Evolutionary conservation across 2,888 invertebrate genomes (phyloP).

Genomic region (Pandemis heparana): DNA sequence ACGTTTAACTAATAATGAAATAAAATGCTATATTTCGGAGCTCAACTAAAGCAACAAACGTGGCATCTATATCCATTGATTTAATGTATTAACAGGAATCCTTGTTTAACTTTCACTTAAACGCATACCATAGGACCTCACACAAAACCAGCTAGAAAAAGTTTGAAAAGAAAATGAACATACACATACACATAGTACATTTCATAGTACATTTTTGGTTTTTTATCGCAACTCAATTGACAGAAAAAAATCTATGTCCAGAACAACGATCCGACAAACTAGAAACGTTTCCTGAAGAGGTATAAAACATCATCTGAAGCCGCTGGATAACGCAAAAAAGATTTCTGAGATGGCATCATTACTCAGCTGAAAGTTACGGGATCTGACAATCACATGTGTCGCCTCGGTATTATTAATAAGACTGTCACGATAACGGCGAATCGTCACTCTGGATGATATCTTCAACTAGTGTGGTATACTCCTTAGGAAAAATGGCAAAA

Average conservation of each 20-base stretch:
- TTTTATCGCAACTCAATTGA: too few species aligned
- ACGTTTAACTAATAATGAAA: too few species aligned
- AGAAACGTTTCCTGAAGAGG: background rate
- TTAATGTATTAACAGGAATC: too few species aligned
- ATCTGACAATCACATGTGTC: slow-evolving; percentile 44
- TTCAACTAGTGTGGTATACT: background rate
- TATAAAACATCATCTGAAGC: slow-evolving; percentile 2
- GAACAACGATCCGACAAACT: background rate
- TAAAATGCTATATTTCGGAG: too few species aligned
- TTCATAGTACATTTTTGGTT: too few species aligned
- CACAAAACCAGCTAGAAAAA: background rate
- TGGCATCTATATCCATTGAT: too few species aligned
- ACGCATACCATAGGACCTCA: too few species aligned
- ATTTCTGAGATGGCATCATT: slow-evolving; percentile 55
- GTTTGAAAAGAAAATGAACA: background rate
- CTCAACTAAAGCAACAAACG: too few species aligned
- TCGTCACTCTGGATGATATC: slow-evolving; percentile 9
- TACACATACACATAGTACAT: too few species aligned
- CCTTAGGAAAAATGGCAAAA: background rate
- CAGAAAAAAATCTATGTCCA: background rate
- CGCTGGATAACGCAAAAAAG: slow-evolving; percentile 48
- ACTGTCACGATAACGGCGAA: slow-evolving; percentile 11
- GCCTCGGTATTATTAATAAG: slow-evolving; percentile 35
- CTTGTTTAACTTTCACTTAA: too few species aligned
- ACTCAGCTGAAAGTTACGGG: slow-evolving; percentile 45